Evolutionary conservation across 2,797 vertebrate genomes (phyloP).

Genomic region (Ceryle rudis): DNA sequence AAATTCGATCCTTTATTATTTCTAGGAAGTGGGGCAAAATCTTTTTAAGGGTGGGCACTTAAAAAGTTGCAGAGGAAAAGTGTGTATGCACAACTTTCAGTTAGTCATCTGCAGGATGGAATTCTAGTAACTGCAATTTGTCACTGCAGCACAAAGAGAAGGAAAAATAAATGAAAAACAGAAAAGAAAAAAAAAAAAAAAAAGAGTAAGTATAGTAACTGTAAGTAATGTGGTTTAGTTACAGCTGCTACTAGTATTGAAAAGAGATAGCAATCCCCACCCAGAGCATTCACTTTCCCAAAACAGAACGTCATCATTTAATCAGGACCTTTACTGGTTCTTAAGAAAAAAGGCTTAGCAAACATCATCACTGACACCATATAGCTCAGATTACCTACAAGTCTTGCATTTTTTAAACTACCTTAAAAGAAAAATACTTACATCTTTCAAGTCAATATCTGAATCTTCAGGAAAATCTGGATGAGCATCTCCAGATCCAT

Average conservation of each 20-base stretch:
- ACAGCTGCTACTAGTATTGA: not conserved
- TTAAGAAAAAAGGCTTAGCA: not conserved
- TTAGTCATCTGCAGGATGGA: not conserved
- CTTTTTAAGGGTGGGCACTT: not conserved
- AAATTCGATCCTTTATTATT: not conserved
- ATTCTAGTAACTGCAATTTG: not conserved
- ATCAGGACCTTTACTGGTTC: not conserved
- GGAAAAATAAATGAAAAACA: not conserved
- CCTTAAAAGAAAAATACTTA: constrained; percentile 69
- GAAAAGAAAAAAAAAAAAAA: not conserved
- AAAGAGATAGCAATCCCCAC: not conserved
- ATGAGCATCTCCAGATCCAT: constrained; percentile 88
- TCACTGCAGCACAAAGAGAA: not conserved
- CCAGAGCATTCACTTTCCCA: not conserved
- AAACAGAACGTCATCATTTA: not conserved
- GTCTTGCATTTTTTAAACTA: not conserved
- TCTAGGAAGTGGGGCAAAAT: not conserved
- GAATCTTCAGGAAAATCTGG: constrained; percentile 95
- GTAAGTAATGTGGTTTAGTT: not conserved
- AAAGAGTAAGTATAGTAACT: not conserved
- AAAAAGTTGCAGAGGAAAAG: not conserved
- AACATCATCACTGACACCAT: not conserved
- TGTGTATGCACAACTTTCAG: not conserved
- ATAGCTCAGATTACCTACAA: not conserved
- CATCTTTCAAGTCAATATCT: constrained; percentile 90